Conservation (phyloP, 2,888 invertebrate species). For the Habroteleia sp. region DNA sequence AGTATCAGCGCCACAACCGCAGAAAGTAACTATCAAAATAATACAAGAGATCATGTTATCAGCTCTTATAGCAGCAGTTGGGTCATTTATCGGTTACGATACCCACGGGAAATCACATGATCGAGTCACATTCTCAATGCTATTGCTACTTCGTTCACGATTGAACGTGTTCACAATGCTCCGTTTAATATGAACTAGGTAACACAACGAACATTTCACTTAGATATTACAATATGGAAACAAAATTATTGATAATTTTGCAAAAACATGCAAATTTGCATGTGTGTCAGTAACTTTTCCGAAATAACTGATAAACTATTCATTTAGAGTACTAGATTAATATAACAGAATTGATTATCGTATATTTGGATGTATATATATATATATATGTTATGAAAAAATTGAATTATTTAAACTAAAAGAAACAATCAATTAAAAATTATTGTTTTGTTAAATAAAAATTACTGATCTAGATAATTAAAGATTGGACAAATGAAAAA, state of each 20-base stretch:
- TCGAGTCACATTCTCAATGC: conserved; percentile 73
- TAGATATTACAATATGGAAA: conserved; percentile 23
- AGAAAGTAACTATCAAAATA: conserved; percentile 45
- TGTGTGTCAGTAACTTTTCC: conserved; percentile 4
- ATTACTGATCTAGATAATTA: no score
- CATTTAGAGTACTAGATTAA: conserved; percentile 18
- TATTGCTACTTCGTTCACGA: conserved; percentile 76
- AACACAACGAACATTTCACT: conserved; percentile 21
- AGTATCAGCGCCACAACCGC: conserved; percentile 27
- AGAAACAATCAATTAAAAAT: no score
- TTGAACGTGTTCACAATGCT: conserved; percentile 73
- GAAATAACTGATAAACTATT: conserved; percentile 21
- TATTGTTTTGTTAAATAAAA: no score
- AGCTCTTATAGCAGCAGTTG: conserved; percentile 67
- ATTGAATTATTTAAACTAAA: no score
- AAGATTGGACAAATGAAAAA: no score
- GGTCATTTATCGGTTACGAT: conserved; percentile 76
- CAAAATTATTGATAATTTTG: conserved; percentile 10
- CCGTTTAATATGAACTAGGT: conserved; percentile 70
- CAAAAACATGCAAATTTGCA: conserved; percentile 36
- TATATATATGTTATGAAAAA: no score
- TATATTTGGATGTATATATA: no score
- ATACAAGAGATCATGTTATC: conserved; percentile 59
- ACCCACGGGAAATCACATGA: conserved; percentile 79
- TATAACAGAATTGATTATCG: no score